phyloP scores from a whole-genome alignment of 2,797 vertebrate species.

The Muscicapa comitata region DNA sequence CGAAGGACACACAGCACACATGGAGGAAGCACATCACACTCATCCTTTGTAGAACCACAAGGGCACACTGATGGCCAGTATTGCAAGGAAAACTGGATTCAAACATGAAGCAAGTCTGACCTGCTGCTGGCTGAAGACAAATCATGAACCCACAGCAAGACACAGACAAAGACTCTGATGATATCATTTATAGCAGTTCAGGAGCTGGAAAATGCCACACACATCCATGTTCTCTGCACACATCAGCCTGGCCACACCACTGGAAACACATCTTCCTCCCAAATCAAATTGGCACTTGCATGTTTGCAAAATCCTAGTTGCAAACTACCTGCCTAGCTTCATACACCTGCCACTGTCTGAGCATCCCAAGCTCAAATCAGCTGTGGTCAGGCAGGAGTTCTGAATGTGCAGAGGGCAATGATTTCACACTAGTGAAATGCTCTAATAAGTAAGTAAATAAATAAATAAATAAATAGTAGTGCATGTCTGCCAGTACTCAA shows the following conservation, averaged over 20 bases:
- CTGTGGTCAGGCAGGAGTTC: background rate
- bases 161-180: background rate
- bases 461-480: background rate
- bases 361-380: background rate
- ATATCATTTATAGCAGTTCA: rapidly evolving
- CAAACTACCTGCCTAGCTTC: background rate
- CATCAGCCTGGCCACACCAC: background rate
- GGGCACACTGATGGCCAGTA: background rate
- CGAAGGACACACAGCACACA: rapidly evolving
- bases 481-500: background rate
- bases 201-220: background rate
- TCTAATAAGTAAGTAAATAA: no score
- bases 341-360: rapidly evolving
- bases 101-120: background rate
- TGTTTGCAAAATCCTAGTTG: background rate
- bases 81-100: background rate
- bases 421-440: background rate
- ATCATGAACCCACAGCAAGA: background rate
- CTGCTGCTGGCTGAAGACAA: background rate
- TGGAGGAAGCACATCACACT: rapidly evolving
- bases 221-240: rapidly evolving
- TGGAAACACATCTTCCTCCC: background rate
- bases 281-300: background rate
- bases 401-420: background rate
- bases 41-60: background rate